Conservation (phyloP, 53 echinoderm and acorn worm genomes). For the Paelopatides confundens region DNA sequence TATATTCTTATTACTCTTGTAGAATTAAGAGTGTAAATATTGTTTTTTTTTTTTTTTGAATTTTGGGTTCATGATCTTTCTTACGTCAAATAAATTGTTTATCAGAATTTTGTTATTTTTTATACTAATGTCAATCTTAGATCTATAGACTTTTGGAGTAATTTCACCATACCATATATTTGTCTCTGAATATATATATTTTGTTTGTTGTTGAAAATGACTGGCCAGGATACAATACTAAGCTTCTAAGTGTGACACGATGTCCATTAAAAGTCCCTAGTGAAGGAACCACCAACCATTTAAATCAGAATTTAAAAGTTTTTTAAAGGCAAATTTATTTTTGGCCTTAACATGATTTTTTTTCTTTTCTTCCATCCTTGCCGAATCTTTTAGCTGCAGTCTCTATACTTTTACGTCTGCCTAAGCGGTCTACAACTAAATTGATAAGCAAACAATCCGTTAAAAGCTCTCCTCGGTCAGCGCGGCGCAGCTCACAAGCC, state of each 20-base stretch:
- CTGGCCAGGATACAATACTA: not conserved
- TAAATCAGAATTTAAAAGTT: conserved; percentile 19
- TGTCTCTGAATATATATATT: no score
- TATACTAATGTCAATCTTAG: no score
- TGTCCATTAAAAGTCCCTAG: conserved; percentile 11
- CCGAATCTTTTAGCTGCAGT: not conserved
- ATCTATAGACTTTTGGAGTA: no score
- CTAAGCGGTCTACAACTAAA: conserved; percentile 33
- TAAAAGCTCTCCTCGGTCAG: conserved; percentile 34
- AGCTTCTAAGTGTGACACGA: not conserved
- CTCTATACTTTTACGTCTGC: not conserved
- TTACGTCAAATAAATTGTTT: no score
- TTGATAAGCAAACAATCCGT: conserved; percentile 41
- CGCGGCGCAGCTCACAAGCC: conserved; percentile 34
- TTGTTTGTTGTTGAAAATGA: not conserved
- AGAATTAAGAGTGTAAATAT: no score
- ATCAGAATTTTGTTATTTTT: no score
- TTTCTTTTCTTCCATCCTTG: not conserved
- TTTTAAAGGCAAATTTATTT: conserved; percentile 39
- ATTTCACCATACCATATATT: no score
- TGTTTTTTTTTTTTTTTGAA: no score
- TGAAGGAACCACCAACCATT: conserved; percentile 21
- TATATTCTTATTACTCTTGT: no score
- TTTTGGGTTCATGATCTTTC: no score
- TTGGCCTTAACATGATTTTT: conserved; percentile 4